Evolutionary conservation across 2,888 invertebrate genomes (phyloP).

Genomic region (Drosophila tanythrix): DNA sequence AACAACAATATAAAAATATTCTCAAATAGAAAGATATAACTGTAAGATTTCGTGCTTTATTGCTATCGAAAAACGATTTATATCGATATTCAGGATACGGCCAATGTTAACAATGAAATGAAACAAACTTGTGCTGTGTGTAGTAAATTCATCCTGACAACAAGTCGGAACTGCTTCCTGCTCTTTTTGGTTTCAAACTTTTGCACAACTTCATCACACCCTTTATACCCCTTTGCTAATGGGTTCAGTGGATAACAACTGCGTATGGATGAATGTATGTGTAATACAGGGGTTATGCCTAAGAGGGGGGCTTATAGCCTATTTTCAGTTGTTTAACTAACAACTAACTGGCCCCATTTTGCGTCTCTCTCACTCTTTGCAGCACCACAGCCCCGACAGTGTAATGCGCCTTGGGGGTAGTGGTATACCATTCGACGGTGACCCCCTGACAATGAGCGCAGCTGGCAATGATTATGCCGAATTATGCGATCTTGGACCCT

Average conservation of each 20-base stretch:
- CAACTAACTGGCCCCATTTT: constrained; percentile 29
- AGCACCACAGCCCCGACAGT: constrained; percentile 75
- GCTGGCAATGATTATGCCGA: constrained; percentile 86
- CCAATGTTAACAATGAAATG: background rate
- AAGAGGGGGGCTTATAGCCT: constrained; percentile 3
- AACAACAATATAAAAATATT: background rate
- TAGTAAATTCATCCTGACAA: background rate
- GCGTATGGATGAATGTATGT: background rate
- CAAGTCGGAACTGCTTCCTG: background rate
- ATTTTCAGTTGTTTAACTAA: constrained; percentile 36
- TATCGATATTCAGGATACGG: background rate
- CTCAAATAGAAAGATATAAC: background rate
- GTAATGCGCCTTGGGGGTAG: constrained; percentile 84
- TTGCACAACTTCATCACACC: background rate
- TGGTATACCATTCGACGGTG: constrained; percentile 84
- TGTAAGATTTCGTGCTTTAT: background rate
- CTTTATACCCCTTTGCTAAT: background rate
- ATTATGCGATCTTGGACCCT: constrained; percentile 85
- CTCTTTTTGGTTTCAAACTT: background rate
- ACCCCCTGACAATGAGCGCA: constrained; percentile 85
- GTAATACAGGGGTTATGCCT: background rate
- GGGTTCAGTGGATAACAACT: background rate
- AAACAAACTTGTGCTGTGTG: background rate
- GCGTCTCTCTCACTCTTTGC: background rate
- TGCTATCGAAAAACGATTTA: background rate